phyloP scores from a whole-genome alignment of 2,113 vertebrate species.

The Hydrochoerus hydrochaeris region DNA sequence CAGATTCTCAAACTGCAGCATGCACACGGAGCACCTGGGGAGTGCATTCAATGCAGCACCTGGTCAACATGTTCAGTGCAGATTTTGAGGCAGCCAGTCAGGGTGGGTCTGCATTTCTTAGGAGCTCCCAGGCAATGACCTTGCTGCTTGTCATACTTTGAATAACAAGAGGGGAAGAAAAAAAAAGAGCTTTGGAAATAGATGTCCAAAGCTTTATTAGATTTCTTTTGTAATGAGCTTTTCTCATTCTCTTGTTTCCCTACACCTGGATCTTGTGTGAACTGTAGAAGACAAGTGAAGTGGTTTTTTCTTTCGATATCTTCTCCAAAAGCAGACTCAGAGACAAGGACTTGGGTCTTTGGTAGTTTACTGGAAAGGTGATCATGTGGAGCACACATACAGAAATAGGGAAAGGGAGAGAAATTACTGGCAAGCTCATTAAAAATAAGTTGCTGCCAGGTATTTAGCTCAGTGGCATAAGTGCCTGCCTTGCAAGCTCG shows the following conservation, averaged over 20 bases:
- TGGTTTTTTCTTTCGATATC: neutral
- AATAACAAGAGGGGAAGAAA: slow-evolving; percentile 53
- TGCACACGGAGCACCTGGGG: neutral
- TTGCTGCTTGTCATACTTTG: slow-evolving; percentile 38
- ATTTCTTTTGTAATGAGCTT: slow-evolving; percentile 65
- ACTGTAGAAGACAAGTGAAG: slow-evolving; percentile 1
- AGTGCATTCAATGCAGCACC: neutral
- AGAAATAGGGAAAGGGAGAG: neutral
- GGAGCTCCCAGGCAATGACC: slow-evolving; percentile 61
- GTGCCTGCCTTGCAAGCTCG: no score
- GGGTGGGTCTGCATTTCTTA: slow-evolving; percentile 63
- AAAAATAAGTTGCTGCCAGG: neutral
- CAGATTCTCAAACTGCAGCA: neutral
- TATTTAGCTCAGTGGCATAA: no score
- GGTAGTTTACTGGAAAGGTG: neutral
- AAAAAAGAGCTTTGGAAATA: slow-evolving; percentile 66
- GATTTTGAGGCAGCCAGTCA: neutral
- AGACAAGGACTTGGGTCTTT: neutral
- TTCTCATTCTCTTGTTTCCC: slow-evolving; percentile 59
- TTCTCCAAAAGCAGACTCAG: neutral
- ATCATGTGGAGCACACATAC: neutral
- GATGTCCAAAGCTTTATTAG: slow-evolving; percentile 45
- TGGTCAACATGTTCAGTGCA: neutral
- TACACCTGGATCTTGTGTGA: slow-evolving; percentile 28
- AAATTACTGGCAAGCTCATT: neutral